Percentiles rank a stretch among this genome's conserved stretches.
Evolutionary conservation across 2,797 vertebrate species (phyloP).

Genomic region (Spinus olivaceus): DNA sequence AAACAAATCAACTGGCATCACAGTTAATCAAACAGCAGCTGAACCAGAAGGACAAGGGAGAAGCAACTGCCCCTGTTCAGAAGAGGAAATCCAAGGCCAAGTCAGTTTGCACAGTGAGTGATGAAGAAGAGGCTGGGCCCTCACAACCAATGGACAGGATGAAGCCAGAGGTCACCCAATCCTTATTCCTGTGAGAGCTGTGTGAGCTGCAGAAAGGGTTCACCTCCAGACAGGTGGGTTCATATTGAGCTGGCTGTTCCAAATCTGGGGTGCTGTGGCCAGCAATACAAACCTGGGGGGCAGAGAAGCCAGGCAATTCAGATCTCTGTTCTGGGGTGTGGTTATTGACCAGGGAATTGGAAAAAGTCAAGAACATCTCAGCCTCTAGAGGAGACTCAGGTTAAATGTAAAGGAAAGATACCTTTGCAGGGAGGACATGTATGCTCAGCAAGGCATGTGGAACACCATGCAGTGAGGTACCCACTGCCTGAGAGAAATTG

Average conservation of each 20-base stretch:
- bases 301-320: background rate
- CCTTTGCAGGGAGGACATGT: background rate
- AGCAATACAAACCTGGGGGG: accelerated
- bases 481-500: background rate
- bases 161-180: background rate
- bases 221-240: background rate
- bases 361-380: background rate
- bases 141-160: background rate
- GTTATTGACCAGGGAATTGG: background rate
- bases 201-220: background rate
- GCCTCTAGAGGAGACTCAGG: background rate
- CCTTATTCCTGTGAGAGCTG: background rate
- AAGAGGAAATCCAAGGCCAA: background rate
- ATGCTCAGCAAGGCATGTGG: background rate
- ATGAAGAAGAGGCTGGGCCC: background rate
- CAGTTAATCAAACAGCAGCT: background rate
- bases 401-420: background rate
- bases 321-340: background rate
- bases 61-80: background rate
- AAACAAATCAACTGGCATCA: background rate
- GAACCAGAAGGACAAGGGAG: background rate
- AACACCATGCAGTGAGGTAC: background rate
- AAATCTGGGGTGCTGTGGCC: background rate
- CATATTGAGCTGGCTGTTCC: background rate
- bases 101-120: too few species aligned